Percentiles rank a stretch among this genome's conserved stretches.
These are phyloP conservation scores for Drosophila quadrilineata DNA, from an alignment of 1,140 invertebrate species.

Conservation along the genomic window DNA sequence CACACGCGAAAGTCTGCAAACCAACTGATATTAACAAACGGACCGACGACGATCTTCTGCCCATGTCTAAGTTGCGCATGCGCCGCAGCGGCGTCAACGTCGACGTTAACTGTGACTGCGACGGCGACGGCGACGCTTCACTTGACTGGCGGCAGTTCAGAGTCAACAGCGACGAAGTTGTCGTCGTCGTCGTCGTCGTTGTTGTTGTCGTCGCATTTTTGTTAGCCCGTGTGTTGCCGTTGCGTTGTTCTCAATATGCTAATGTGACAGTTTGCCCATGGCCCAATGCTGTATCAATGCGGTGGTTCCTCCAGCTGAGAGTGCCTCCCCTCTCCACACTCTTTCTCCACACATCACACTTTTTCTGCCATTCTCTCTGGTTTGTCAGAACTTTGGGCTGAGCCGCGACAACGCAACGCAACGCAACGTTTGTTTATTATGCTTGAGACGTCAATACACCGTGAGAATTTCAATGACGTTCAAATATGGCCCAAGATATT, in stretches of 20 bases:
- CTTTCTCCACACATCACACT: neutral
- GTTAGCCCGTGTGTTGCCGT: conserved; percentile 42
- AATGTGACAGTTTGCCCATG: conserved; percentile 77
- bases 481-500: conserved; percentile 27
- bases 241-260: conserved; percentile 78
- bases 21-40: conserved; percentile 59
- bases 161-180: neutral
- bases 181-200: conserved; percentile 24
- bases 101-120: neutral
- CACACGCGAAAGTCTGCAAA: conserved; percentile 78
- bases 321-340: neutral
- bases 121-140: conserved; percentile 10
- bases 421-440: conserved; percentile 67
- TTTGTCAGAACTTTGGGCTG: conserved; percentile 16
- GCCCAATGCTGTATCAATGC: conserved; percentile 33
- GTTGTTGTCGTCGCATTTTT: conserved; percentile 51
- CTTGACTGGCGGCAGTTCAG: conserved; percentile 17
- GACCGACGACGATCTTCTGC: conserved; percentile 45
- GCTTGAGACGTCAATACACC: conserved; percentile 66
- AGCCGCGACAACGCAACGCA: no score
- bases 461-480: conserved; percentile 49
- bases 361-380: neutral
- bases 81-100: conserved; percentile 26
- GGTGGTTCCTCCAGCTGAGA: conserved; percentile 26
- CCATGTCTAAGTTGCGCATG: conserved; percentile 62